phyloP scores from a whole-genome alignment of 2,113 vertebrate species.

The Hipposideros armiger region DNA sequence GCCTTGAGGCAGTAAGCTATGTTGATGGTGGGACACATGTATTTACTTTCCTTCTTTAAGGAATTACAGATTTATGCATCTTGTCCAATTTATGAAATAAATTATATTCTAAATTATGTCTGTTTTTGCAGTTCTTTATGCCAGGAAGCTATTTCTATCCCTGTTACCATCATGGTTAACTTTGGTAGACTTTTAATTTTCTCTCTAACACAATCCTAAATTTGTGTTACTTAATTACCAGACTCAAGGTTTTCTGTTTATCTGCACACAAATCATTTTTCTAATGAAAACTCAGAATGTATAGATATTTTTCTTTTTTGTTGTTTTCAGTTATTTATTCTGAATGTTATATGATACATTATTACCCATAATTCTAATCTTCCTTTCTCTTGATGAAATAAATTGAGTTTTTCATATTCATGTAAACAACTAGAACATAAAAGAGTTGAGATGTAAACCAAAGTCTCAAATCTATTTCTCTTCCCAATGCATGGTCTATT shows the following conservation, averaged over 20 bases:
- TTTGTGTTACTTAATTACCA: not conserved
- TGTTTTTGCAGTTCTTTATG: not conserved
- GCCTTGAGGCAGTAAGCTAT: not conserved
- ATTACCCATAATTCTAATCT: not conserved
- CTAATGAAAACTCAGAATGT: not conserved
- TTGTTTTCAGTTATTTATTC: not conserved
- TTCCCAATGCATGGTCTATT: not conserved
- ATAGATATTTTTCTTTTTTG: not conserved
- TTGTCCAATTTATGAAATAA: not conserved
- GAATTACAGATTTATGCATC: not conserved
- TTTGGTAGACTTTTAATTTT: not conserved
- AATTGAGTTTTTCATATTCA: not conserved
- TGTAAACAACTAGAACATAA: not conserved
- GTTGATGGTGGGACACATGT: not conserved
- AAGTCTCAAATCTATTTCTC: not conserved
- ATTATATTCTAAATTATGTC: not conserved
- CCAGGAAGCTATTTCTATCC: not conserved
- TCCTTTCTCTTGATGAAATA: not conserved
- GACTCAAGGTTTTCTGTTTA: not conserved
- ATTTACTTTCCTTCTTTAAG: not conserved
- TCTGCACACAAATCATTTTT: not conserved
- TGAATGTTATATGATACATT: not conserved
- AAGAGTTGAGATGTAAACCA: not conserved
- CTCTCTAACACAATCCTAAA: not conserved
- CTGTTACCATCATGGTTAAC: not conserved